Evolutionary conservation across 2,797 vertebrate genomes (phyloP), one percentile per base, ranked within the genome.

Genomic region (Brotula barbata): DNA sequence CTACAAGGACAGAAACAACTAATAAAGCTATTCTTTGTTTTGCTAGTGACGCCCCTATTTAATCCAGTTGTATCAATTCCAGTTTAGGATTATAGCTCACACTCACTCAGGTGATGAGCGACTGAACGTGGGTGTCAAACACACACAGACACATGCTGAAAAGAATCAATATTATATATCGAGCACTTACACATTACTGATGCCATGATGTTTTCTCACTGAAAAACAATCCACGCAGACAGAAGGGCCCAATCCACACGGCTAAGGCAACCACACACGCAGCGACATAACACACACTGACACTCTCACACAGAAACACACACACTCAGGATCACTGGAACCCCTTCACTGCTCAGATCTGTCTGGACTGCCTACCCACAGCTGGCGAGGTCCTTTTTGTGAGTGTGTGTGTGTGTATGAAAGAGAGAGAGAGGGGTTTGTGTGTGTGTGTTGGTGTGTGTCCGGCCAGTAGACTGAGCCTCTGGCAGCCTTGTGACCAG

Each of bases 131-230:
- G 14, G 1, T 14, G 9, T 37, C 40, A 20, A 16, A 7, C 7
- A 5, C 33, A 33, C 22, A 63, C 8, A 46, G 31, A 51, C 21
- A 42, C 16, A 36, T 9, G 19, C 16, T 36, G 6, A 36, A 14
- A 12, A 7, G 34, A 14, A 15, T 14, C 25, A 28, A 28, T 28
- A n/a, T n/a, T 43, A 47, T 15, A 25, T 51, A 33, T 39, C 15
- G 22, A 73, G 47, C 48, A 89, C 91, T 93, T 88, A 93, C 91
- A 92, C 76, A 93, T 89, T 48, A 92, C 83, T 37, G 91, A 92
- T 76, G 89, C 90, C 90, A 92, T 92, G 53, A 51, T 81, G 46
- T 58, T 37, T 14, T 77, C 34, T 44, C 39, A 42, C 31, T 60
- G 48, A 66, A 2, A 34, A 61, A 44, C 23, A 52, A 34, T 84